phyloP scores from a whole-genome alignment of 2,888 invertebrate genomes.

The Acleris sparsana region DNA sequence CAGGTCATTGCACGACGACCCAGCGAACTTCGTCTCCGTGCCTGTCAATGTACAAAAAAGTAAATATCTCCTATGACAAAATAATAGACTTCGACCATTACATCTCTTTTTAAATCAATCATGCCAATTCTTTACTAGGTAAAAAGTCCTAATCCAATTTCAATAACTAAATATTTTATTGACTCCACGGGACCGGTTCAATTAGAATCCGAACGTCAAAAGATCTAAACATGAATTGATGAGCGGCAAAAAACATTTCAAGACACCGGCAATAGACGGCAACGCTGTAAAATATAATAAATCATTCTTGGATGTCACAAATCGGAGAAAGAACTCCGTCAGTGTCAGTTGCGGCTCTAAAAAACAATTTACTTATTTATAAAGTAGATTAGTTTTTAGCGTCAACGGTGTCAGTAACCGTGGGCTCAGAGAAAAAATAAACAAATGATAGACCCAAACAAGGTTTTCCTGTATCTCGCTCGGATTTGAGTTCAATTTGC shows the following conservation, averaged over 20 bases:
- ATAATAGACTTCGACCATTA: not conserved
- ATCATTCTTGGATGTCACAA: conserved; percentile 19
- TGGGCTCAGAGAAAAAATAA: too few species aligned
- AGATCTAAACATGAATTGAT: conserved; percentile 24
- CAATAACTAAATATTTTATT: conserved; percentile 26
- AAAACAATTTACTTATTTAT: not conserved
- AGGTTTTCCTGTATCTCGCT: too few species aligned
- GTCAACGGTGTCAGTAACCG: not conserved
- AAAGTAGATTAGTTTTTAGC: conserved; percentile 1
- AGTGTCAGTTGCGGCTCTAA: not conserved
- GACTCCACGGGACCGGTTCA: conserved; percentile 22
- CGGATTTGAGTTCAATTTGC: too few species aligned
- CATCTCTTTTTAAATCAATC: conserved; percentile 7
- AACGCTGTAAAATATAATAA: conserved; percentile 17
- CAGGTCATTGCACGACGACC: conserved; percentile 98
- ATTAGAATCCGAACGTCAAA: conserved; percentile 15
- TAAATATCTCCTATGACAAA: not conserved
- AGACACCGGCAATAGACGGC: conserved; percentile 7
- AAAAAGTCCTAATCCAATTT: conserved; percentile 25
- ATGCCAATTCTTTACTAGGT: conserved; percentile 4
- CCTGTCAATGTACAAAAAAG: conserved; percentile 74
- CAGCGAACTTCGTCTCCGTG: conserved; percentile 96
- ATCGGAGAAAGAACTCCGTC: not conserved
- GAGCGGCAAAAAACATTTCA: conserved; percentile 22
- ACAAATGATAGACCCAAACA: too few species aligned